phyloP scores from a whole-genome alignment of 2,113 vertebrate species.

The Microtus richardsoni region DNA sequence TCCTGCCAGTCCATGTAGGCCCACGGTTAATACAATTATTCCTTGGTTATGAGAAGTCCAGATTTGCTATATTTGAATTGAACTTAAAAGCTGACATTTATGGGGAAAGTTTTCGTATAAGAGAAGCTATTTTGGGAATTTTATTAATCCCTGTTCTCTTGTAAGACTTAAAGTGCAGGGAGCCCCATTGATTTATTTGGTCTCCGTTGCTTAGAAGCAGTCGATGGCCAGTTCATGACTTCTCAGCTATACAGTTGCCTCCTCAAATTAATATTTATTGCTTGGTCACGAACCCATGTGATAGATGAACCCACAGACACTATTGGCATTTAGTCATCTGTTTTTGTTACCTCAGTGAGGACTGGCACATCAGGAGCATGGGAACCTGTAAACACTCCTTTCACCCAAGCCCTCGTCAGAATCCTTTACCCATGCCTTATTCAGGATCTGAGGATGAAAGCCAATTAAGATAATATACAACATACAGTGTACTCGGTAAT shows the following conservation, averaged over 20 bases:
- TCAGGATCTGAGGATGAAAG: neutral
- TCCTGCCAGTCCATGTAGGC: slow-evolving; percentile 18
- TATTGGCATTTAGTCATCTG: neutral
- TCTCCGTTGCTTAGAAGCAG: slow-evolving; percentile 45
- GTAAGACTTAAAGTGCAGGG: slow-evolving; percentile 4
- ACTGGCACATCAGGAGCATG: neutral
- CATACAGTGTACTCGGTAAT: neutral
- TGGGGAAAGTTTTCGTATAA: slow-evolving; percentile 21
- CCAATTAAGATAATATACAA: neutral
- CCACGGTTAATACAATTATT: slow-evolving; percentile 40
- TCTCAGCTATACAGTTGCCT: neutral
- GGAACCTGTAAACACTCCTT: neutral
- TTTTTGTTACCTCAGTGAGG: neutral
- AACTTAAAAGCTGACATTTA: slow-evolving; percentile 51
- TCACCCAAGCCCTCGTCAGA: neutral
- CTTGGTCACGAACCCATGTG: neutral
- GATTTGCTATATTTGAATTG: slow-evolving; percentile 49
- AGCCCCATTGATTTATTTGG: slow-evolving; percentile 49
- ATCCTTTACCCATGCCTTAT: neutral
- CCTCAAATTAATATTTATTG: slow-evolving; percentile 54
- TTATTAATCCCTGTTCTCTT: slow-evolving; percentile 54
- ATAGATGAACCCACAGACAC: neutral
- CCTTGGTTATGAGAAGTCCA: slow-evolving; percentile 38
- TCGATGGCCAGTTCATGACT: neutral
- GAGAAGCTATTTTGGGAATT: slow-evolving; percentile 62